Conservation (phyloP, 2,888 invertebrate genomes). For the Cephus sareptanus region DNA sequence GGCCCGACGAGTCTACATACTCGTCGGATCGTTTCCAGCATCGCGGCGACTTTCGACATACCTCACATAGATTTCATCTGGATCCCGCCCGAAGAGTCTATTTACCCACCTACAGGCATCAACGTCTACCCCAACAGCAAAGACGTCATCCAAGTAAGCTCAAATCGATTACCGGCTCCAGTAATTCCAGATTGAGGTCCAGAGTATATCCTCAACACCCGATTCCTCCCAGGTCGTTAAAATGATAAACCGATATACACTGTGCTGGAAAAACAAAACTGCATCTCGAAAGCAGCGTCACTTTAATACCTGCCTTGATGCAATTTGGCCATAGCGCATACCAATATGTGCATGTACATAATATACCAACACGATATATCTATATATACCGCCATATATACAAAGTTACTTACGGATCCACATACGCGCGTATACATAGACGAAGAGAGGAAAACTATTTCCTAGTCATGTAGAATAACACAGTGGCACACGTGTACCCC, state of each 20-base stretch:
- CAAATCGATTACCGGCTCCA: background rate
- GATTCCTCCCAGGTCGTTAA: background rate
- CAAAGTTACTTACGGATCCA: background rate
- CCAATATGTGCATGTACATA: background rate
- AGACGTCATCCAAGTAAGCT: constrained; percentile 42
- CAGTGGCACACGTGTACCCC: background rate
- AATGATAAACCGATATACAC: background rate
- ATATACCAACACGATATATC: background rate
- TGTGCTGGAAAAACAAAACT: background rate
- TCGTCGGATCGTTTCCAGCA: constrained; percentile 85
- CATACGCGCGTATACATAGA: background rate
- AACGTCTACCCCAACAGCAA: constrained; percentile 76
- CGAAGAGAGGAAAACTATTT: background rate
- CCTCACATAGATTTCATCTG: constrained; percentile 87
- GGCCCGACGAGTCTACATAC: constrained; percentile 90
- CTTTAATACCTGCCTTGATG: background rate
- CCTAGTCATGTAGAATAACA: background rate
- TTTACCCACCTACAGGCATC: constrained; percentile 68
- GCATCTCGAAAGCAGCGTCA: background rate
- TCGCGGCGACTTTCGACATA: constrained; percentile 83
- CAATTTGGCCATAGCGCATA: background rate
- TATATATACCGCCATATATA: background rate
- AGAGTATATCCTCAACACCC: background rate
- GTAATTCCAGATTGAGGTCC: background rate
- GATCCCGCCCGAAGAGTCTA: constrained; percentile 71